These are phyloP conservation scores for Melanargia galathea DNA, from an alignment of 2,888 invertebrate genomes.

Conservation along the genomic window DNA sequence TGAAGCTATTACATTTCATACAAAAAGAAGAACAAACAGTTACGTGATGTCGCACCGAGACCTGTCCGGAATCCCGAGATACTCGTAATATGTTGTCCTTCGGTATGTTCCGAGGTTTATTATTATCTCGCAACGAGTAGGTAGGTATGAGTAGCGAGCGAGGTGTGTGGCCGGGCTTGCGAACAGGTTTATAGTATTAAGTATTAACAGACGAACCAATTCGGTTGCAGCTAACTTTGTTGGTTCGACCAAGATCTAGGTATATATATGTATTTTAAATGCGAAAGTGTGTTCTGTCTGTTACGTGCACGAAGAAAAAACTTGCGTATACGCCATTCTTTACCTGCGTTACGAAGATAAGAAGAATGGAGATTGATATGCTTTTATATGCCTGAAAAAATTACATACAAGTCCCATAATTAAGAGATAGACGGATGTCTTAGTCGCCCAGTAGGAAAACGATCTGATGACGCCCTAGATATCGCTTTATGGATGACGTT, in stretches of 20 bases:
- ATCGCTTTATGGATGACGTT: no score
- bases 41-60: slow-evolving; percentile 29
- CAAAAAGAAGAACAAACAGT: slow-evolving; percentile 29
- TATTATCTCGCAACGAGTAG: slow-evolving; percentile 31
- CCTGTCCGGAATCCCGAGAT: slow-evolving; percentile 31
- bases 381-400: no score
- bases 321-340: no score
- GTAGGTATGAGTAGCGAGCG: slow-evolving; percentile 40
- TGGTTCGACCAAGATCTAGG: neutral
- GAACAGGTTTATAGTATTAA: slow-evolving; percentile 59
- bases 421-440: no score
- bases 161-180: slow-evolving; percentile 54
- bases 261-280: neutral
- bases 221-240: neutral
- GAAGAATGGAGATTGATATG: no score
- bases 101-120: slow-evolving; percentile 33
- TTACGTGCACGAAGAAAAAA: no score
- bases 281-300: no score
- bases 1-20: slow-evolving; percentile 26
- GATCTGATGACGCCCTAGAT: no score
- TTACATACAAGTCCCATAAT: no score
- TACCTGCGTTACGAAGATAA: no score
- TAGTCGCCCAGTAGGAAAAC: no score
- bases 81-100: slow-evolving; percentile 36
- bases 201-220: slow-evolving; percentile 4